Evolutionary conservation across 1,140 invertebrate genomes (phyloP).

Genomic region (Oedothorax gibbosus): DNA sequence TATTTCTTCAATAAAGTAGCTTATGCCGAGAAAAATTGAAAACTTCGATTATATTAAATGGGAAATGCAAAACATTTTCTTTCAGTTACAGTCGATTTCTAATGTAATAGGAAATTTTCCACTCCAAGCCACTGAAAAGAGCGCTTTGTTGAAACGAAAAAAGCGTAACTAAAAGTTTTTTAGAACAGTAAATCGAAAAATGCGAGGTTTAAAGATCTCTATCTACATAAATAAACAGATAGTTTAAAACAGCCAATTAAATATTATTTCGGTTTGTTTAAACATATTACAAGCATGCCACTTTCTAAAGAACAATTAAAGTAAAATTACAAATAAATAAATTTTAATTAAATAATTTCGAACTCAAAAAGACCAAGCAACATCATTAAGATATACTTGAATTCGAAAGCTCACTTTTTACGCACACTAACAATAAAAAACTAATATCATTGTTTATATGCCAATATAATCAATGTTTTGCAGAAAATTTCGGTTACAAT

Average conservation of each 20-base stretch:
- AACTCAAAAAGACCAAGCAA: no score
- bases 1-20: constrained; percentile 25
- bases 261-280: background rate
- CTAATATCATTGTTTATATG: no score
- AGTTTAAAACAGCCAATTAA: background rate
- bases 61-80: constrained; percentile 58
- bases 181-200: background rate
- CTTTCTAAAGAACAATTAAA: background rate
- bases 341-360: no score
- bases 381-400: no score
- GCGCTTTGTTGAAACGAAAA: constrained; percentile 4
- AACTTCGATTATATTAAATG: constrained; percentile 59
- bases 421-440: no score
- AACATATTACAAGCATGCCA: background rate
- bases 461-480: no score
- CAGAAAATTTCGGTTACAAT: no score
- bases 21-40: constrained; percentile 47
- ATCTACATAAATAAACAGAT: background rate
- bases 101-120: constrained; percentile 53
- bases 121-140: background rate
- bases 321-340: no score
- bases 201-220: background rate
- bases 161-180: constrained; percentile 16
- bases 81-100: constrained; percentile 52
- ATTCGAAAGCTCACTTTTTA: no score